Evolutionary conservation across 2,113 vertebrate genomes (phyloP).

Genomic region (Hippoglossus stenolepis): DNA sequence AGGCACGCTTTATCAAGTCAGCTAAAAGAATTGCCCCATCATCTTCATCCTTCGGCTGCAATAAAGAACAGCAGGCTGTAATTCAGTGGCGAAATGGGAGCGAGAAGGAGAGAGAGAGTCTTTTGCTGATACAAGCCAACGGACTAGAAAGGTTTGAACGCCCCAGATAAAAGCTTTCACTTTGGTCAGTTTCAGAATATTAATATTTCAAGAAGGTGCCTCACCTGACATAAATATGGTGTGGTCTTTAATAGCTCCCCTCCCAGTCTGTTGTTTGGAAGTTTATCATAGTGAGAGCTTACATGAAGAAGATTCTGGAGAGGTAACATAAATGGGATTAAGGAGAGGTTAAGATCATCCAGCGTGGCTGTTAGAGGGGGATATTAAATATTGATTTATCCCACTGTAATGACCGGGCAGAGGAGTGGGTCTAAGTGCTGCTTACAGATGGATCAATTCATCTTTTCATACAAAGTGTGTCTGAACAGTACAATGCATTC

Average conservation of each 20-base stretch:
- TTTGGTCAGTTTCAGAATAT: constrained; percentile 86
- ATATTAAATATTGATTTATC: constrained; percentile 96
- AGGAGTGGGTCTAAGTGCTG: constrained; percentile 89
- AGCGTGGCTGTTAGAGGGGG: constrained; percentile 83
- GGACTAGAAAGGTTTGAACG: constrained; percentile 63
- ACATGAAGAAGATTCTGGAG: constrained; percentile 85
- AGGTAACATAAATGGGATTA: constrained; percentile 91
- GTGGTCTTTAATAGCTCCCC: constrained; percentile 80
- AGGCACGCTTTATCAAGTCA: constrained; percentile 75
- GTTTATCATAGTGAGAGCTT: constrained; percentile 86
- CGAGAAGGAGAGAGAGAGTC: constrained; percentile 54
- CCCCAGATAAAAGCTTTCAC: constrained; percentile 84
- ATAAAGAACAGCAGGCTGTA: constrained; percentile 76
- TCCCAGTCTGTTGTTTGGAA: constrained; percentile 83
- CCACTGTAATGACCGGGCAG: constrained; percentile 83
- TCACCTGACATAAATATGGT: constrained; percentile 87
- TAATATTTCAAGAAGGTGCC: constrained; percentile 82
- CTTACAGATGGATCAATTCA: constrained; percentile 88
- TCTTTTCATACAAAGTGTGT: constrained; percentile 87
- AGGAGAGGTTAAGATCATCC: constrained; percentile 92
- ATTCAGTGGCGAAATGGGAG: constrained; percentile 64
- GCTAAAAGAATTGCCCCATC: constrained; percentile 76
- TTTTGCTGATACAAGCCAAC: constrained; percentile 75
- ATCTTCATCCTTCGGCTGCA: constrained; percentile 68
- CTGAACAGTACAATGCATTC: constrained; percentile 79